Evolutionary conservation across 2,797 vertebrate genomes (phyloP).

Genomic region (Fundulus diaphanus): DNA sequence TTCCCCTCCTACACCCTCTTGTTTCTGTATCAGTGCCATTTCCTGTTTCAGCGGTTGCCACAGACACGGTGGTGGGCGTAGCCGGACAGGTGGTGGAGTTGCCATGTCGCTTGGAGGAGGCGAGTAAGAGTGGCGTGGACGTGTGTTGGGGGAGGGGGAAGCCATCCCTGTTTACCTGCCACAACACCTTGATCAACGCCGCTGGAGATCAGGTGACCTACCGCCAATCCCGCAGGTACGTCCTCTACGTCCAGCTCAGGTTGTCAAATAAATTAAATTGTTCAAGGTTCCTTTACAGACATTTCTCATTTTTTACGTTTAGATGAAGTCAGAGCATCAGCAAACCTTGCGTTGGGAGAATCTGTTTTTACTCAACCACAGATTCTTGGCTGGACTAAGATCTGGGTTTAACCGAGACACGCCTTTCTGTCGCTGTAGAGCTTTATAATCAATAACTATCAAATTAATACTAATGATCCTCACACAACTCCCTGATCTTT

Average conservation of each 20-base stretch:
- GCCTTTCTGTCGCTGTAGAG: too few relatives aligned
- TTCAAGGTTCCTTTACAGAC: not conserved
- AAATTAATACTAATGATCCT: too few relatives aligned
- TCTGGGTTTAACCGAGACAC: too few relatives aligned
- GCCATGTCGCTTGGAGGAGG: constrained; percentile 72
- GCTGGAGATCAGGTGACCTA: constrained; percentile 60
- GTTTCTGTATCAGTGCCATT: not conserved
- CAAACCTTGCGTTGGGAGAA: too few relatives aligned
- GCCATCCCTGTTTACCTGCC: constrained; percentile 74
- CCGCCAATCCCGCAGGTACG: constrained; percentile 71
- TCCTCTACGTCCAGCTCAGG: not conserved
- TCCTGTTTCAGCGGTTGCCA: not conserved
- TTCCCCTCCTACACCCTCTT: not conserved
- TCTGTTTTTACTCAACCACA: too few relatives aligned
- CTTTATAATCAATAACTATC: too few relatives aligned
- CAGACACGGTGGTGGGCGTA: constrained; percentile 50
- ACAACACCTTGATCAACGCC: constrained; percentile 62
- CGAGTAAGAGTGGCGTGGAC: constrained; percentile 31
- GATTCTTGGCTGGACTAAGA: too few relatives aligned
- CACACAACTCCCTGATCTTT: too few relatives aligned
- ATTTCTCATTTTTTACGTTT: not conserved
- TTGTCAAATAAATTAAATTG: not conserved
- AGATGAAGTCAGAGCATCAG: too few relatives aligned
- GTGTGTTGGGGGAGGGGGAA: constrained; percentile 85
- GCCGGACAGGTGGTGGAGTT: constrained; percentile 73